Evolutionary conservation across 2,888 invertebrate genomes (phyloP).

Genomic region (Leucophora obtusa): DNA sequence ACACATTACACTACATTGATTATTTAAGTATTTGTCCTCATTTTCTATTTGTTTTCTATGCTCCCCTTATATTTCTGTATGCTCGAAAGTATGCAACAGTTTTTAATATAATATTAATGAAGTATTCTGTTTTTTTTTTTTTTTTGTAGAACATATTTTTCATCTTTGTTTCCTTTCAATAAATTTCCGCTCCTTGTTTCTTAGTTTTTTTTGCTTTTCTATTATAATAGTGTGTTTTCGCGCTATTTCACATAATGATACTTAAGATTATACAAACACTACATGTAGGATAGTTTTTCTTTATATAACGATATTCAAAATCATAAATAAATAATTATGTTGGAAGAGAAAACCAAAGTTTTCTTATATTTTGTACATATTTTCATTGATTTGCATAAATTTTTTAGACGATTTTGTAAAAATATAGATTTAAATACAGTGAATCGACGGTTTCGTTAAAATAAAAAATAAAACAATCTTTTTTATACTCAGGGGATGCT

Average conservation of each 20-base stretch:
- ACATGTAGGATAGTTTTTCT: slow-evolving; percentile 9
- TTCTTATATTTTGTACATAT: neutral
- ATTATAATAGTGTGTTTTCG: neutral
- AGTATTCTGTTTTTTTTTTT: no score
- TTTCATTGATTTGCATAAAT: neutral
- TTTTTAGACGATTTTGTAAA: no score
- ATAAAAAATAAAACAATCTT: no score
- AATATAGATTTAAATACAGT: no score
- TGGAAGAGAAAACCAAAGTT: neutral
- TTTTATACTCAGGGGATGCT: no score
- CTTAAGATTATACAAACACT: slow-evolving; percentile 16
- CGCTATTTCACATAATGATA: neutral
- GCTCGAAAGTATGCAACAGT: slow-evolving; percentile 47
- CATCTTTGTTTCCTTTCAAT: slow-evolving; percentile 11
- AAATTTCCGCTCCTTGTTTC: slow-evolving; percentile 10
- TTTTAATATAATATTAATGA: slow-evolving; percentile 34
- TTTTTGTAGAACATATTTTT: slow-evolving; percentile 15
- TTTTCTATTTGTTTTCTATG: slow-evolving; percentile 6
- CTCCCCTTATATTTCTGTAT: neutral
- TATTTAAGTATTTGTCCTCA: slow-evolving; percentile 48
- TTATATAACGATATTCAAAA: neutral
- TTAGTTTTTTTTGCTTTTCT: neutral
- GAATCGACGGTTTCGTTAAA: no score
- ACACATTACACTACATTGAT: slow-evolving; percentile 42
- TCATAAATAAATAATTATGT: slow-evolving; percentile 5